Conservation (phyloP, 1,140 invertebrate species). For the Hyles euphorbiae region DNA sequence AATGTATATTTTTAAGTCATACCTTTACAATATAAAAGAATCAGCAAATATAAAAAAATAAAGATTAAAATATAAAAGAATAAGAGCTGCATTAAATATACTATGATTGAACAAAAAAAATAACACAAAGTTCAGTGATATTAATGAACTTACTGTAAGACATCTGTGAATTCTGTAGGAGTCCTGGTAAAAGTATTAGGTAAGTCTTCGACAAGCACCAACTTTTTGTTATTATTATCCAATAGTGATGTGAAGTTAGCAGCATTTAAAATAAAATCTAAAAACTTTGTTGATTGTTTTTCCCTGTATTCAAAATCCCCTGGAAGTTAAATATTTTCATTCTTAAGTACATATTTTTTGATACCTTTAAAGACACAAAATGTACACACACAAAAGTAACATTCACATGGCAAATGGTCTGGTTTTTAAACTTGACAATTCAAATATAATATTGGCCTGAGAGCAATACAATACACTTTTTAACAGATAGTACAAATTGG, state of each 20-base stretch:
- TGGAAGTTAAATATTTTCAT: slow-evolving; percentile 29
- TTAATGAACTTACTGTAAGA: slow-evolving; percentile 77
- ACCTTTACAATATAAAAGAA: too few relatives aligned
- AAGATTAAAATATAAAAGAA: slow-evolving; percentile 2
- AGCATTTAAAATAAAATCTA: slow-evolving; percentile 80
- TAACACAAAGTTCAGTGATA: slow-evolving; percentile 3
- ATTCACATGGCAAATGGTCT: too few relatives aligned
- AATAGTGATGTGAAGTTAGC: slow-evolving; percentile 82
- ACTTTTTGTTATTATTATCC: slow-evolving; percentile 71
- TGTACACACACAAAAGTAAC: too few relatives aligned
- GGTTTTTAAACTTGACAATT: too few relatives aligned
- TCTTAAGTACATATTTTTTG: too few relatives aligned
- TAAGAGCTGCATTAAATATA: neutral
- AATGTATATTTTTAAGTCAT: neutral
- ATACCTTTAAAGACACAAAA: too few relatives aligned
- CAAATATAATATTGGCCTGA: too few relatives aligned
- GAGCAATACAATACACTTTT: too few relatives aligned
- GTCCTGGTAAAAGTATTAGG: slow-evolving; percentile 82
- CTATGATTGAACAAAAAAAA: neutral
- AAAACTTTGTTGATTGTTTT: slow-evolving; percentile 80
- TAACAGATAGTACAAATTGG: too few relatives aligned
- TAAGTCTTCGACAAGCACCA: slow-evolving; percentile 84
- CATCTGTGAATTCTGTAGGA: slow-evolving; percentile 76
- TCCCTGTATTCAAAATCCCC: slow-evolving; percentile 64
- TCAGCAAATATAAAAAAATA: too few relatives aligned